phyloP scores from a whole-genome alignment of 2,888 invertebrate genomes.

The Nymphalis urticae region DNA sequence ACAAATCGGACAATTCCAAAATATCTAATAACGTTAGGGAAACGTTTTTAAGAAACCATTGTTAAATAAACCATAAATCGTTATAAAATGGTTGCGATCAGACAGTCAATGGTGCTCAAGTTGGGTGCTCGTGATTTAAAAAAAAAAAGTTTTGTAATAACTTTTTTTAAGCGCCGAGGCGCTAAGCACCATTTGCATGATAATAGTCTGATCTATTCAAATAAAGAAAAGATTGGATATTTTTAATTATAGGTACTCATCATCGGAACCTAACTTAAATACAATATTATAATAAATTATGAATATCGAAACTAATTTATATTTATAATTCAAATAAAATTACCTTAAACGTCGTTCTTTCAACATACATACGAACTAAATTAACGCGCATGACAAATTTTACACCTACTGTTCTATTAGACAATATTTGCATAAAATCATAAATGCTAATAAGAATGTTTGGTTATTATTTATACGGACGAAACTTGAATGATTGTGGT shows the following conservation, averaged over 20 bases:
- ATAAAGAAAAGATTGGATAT: constrained; percentile 12
- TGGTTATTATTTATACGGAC: constrained; percentile 22
- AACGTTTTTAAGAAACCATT: constrained; percentile 56
- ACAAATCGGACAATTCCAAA: constrained; percentile 48
- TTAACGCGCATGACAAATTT: constrained; percentile 28
- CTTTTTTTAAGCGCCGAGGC: constrained; percentile 51
- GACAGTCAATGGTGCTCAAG: constrained; percentile 61
- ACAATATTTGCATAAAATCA: constrained; percentile 32
- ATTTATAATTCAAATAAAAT: constrained; percentile 11
- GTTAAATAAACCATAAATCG: constrained; percentile 81
- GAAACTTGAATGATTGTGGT: constrained; percentile 22
- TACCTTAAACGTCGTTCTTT: constrained; percentile 10
- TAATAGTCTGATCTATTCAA: constrained; percentile 49
- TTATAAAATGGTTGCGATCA: constrained; percentile 72
- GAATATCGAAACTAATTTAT: neutral
- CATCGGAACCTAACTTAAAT: constrained; percentile 5
- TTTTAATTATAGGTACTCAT: neutral
- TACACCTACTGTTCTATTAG: constrained; percentile 32
- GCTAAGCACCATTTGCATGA: constrained; percentile 71
- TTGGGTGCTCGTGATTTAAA: constrained; percentile 55
- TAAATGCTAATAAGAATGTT: constrained; percentile 37
- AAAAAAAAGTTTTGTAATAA: constrained; percentile 55
- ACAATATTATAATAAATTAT: neutral
- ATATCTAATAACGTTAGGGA: constrained; percentile 45
- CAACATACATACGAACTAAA: constrained; percentile 13